Base-by-base conservation (phyloP, 2,888 invertebrate species). In the Gymnocheta viridis region DNA sequence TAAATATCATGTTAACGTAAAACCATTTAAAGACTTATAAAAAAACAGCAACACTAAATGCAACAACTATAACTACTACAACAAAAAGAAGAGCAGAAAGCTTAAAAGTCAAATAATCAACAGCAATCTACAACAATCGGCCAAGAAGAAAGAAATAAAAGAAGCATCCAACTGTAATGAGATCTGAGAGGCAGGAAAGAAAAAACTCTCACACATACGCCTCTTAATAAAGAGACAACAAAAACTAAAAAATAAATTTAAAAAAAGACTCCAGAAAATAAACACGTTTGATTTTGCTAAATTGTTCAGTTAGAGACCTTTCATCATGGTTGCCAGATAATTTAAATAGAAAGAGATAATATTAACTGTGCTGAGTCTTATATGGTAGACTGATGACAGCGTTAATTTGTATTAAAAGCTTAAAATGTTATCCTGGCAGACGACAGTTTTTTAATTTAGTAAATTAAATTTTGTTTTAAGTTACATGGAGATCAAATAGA, bases 1-100 rank as follows among this genome's bases (percentile, higher is more conserved):
- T 80, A 87, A 86, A 86, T 87, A 85, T 85, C 72, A 72, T 64
- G 78, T 79, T 81, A 80, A 80, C 72, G 66, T 69, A 54, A 74
- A 54, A 54, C 64, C 78, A 78, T 77, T 67, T 70, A 82, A 73
- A 78, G 78, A 24, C 72, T 47, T 72, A 58, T 17, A 58, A 54
- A 24, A 78, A 62, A 67, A 41, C 35, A 58, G 41, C 41, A 70
- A 64, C 64, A 73, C 4, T 44, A 38, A 49, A 56, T 24, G 12
- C 47, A 64, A 32, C 49, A 60, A 70, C 35, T 49, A 49, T 5
- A 76, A 47, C 17, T 41, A 47, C 38, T 54, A 56, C 29, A n/a
- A 38, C 47, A 66, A 66, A 6, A 56, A 22, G 14, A 62, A 70
- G 38, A 32, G 9, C 9, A 7, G 22, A 44, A 32, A 44, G 19